Base-by-base conservation (phyloP, 2,888 invertebrate genomes). In the Cantharis lateralis region DNA sequence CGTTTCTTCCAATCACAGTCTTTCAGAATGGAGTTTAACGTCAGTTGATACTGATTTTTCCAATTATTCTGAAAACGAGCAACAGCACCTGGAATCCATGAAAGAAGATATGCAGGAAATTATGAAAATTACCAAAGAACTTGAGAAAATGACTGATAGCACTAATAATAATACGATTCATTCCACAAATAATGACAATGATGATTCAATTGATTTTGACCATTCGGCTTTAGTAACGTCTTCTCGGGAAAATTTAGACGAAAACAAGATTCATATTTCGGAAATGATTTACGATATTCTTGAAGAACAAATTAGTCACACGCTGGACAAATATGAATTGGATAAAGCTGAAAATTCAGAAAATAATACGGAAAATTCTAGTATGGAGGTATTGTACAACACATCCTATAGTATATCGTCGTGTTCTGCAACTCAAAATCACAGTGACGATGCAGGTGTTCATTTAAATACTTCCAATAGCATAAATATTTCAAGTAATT, bases 1-100 rank as follows among this genome's bases (percentile, higher is more conserved):
- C 10, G 72, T 72, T 10, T 74, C 74, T 62, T 78, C 79, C 9
- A 62, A 63, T 26, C 75, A 72, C 15, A 78, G 75, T 63, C 73
- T 72, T 20, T 83, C 83, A 2, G 78, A 81, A 71, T 83, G 83
- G 83, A 83, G 83, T 78, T 75, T 83, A n/a, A 81, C 80, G n/a
- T 83, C 83, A 10, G 81, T 76, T 11, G 81, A 80, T 13, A 82
- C 83, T 0, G 82, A 83, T 62, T 71, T 79, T 71, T 81, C 83
- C 26, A 78, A 71, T 69, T 80, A 80, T 62, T 80, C 80, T 3
- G 80, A 81, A 64, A 78, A 74, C 26, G 76, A 76, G 10, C 26
- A 28, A 15, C 74, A 71, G 48, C 64, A 73, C 3, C 70, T 73
- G 62, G 71, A 80, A 16, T 26, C 32, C 20, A 78, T 80, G 64